Evolutionary conservation across 2,797 vertebrate species (phyloP).

Genomic region (Ibycter americanus): DNA sequence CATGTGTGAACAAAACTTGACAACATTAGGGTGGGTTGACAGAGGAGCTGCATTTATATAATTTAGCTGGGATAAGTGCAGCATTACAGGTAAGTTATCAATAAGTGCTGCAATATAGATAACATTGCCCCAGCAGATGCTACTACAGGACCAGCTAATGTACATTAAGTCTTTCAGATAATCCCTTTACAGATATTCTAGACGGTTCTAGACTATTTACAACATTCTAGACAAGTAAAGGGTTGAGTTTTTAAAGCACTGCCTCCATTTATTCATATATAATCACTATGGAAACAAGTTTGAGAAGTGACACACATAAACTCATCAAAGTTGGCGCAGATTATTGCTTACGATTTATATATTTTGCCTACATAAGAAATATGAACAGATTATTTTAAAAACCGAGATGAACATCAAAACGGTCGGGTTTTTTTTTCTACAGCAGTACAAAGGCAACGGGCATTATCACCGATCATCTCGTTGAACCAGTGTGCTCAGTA

Average conservation of each 20-base stretch:
- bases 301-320: neutral
- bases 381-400: neutral
- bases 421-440: neutral
- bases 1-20: neutral
- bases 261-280: neutral
- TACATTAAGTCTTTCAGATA: neutral
- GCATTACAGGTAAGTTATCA: neutral
- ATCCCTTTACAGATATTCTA: neutral
- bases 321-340: neutral
- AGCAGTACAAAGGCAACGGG: neutral
- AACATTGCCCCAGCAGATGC: neutral
- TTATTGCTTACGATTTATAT: neutral
- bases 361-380: neutral
- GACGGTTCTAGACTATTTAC: neutral
- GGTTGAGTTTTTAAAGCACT: neutral
- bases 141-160: neutral
- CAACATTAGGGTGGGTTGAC: neutral
- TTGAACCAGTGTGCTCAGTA: neutral
- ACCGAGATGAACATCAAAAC: neutral
- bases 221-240: neutral
- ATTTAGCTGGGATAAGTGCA: neutral
- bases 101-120: neutral
- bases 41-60: neutral
- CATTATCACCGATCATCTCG: accelerated
- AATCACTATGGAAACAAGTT: conserved; percentile 58